Evolutionary conservation across 2,888 invertebrate genomes (phyloP), one percentile per base, ranked within the genome.

Genomic region (Cerceris rybyensis): DNA sequence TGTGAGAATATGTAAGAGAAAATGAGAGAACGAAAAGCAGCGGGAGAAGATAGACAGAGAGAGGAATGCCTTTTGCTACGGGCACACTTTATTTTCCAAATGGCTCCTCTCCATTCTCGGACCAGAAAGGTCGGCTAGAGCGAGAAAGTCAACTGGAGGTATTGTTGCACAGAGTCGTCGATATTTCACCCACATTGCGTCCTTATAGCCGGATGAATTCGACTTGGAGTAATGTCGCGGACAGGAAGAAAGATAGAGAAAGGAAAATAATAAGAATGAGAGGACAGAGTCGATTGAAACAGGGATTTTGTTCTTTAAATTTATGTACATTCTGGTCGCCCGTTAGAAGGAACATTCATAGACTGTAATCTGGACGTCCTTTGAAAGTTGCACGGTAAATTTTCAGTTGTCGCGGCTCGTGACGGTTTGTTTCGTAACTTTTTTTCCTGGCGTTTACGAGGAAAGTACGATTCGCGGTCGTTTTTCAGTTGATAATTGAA

Each of bases 21-120:
- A 11, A 9, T n/a, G 61, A n/a, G 28, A 39, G 58, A 63, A 17
- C 1, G 16, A 17, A 58, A 42, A 50, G 43, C 46, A 49, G 39
- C 7, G 39, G 17, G 43, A 28, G 58, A 57, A 64, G 55, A 67
- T 43, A 49, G 59, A 66, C 28, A 46, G 52, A 58, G 78, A 66
- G 70, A 50, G 68, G 69, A 72, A 75, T 70, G 69, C 46, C 71
- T 80, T 80, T 80, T 70, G 72, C 72, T 63, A 55, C 65, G 80
- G 66, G 76, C 72, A 65, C 68, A 85, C 83, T 83, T 83, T 83
- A 85, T 85, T 83, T 80, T 83, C 85, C 72, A 78, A 83, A 83
- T 83, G 85, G 82, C 79, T 67, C 70, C 64, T 68, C 68, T 58
- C 61, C 43, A 9, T 71, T 69, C 43, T 54, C 49, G 57, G 43